phyloP scores from a whole-genome alignment of 2,888 invertebrate genomes.

The Luperina testacea region DNA sequence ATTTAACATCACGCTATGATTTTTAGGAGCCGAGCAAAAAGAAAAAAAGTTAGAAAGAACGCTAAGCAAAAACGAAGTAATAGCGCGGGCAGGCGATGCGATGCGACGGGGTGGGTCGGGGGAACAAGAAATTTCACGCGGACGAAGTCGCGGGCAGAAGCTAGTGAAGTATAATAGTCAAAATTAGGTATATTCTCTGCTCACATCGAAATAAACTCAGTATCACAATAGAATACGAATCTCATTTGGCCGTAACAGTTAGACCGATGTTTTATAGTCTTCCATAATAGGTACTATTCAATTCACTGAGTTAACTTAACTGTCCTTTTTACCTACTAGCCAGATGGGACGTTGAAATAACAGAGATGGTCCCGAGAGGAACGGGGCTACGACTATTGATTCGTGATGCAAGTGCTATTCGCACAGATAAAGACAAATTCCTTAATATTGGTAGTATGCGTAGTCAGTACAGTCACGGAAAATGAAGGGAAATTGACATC shows the following conservation, averaged over 20 bases:
- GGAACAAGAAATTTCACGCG: too few species aligned
- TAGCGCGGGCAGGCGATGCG: too few species aligned
- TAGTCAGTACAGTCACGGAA: not conserved
- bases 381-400: not conserved
- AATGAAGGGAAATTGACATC: not conserved
- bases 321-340: slow-evolving; percentile 38
- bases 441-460: not conserved
- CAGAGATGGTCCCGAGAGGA: slow-evolving; percentile 1
- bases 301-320: slow-evolving; percentile 41
- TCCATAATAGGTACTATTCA: slow-evolving; percentile 26
- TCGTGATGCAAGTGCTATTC: slow-evolving; percentile 10
- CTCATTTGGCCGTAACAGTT: slow-evolving; percentile 44
- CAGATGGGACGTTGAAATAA: slow-evolving; percentile 54
- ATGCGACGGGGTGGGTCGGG: too few species aligned
- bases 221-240: slow-evolving; percentile 5
- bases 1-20: too few species aligned
- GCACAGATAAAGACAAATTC: not conserved
- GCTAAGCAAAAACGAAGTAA: too few species aligned
- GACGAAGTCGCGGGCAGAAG: too few species aligned
- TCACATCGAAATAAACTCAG: not conserved
- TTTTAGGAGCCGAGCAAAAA: too few species aligned
- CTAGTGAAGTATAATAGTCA: not conserved
- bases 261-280: slow-evolving; percentile 45
- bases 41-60: too few species aligned
- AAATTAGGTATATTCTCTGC: not conserved